These are phyloP conservation scores for Anastrepha ludens DNA, from an alignment of 1,140 invertebrate genomes.

Conservation along the genomic window DNA sequence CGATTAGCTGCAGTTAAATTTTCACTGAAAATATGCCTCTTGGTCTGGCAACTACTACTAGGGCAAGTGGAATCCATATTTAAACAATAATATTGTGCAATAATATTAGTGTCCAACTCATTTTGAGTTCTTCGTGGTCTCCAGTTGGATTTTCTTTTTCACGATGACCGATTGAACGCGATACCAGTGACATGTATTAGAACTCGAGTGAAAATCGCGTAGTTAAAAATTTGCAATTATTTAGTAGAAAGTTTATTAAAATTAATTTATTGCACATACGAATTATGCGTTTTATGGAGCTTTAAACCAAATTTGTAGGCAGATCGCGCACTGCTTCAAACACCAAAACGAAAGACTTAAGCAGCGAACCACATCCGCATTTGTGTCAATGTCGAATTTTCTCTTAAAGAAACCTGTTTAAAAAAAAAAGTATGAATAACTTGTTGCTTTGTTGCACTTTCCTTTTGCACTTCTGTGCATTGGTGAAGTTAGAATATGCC, in stretches of 20 bases:
- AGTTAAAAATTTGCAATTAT: too few species aligned
- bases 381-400: conserved; percentile 14
- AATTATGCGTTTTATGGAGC: neutral
- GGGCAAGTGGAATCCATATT: too few species aligned
- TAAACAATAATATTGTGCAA: too few species aligned
- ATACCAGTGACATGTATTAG: neutral
- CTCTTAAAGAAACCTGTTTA: conserved; percentile 26
- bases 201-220: neutral
- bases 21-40: too few species aligned
- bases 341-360: conserved; percentile 69
- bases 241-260: too few species aligned
- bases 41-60: too few species aligned
- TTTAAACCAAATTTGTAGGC: neutral
- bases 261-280: too few species aligned
- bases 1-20: too few species aligned
- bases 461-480: neutral
- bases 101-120: neutral
- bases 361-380: conserved; percentile 64
- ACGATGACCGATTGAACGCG: too few species aligned
- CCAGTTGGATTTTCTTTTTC: neutral
- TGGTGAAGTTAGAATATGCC: conserved; percentile 53
- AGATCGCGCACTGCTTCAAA: neutral
- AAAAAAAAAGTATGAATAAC: conserved; percentile 17
- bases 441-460: conserved; percentile 30
- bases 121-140: neutral